Evolutionary conservation across 1,140 invertebrate genomes (phyloP), one percentile per base, ranked within the genome.

Genomic region (Procambarus virginalis): DNA sequence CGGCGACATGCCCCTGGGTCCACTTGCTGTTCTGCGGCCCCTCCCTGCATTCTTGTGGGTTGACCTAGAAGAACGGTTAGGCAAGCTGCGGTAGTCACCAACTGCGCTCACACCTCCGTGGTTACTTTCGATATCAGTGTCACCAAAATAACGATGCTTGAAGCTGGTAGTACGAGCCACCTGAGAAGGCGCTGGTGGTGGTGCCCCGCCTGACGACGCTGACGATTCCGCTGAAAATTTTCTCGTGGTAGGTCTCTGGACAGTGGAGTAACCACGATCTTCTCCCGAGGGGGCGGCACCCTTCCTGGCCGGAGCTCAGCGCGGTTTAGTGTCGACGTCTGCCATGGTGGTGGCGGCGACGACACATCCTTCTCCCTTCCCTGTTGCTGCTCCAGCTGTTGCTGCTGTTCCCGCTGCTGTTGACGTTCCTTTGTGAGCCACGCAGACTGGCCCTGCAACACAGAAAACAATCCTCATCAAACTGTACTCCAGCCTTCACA

Each of bases 131-230:
- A 73, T 73, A 73, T 91, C 90, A 14, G 88, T 92, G 84, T 92
- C 92, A 4, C 92, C 92, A 20, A 92, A 92, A 64, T 92, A 92
- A 3, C 92, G 86, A 22, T 91, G 92, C 79, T 91, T 91, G 10
- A 86, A 86, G 55, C 75, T 86, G n/a, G 70, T 86, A 10, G 70
- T 78, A 51, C 84, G 73, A 14, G 84, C 34, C n/a, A 77, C 84
- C 17, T 51, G 34, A 2, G 70, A 55, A 6, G 70, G 73, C n/a
- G 70, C 49, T 9, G 70, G 75, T 14, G 70, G 73, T 2, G 55
- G 55, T 14, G 64, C 45, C 45, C 34, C 73, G 8, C 20, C 83
- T 2, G 84, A 86, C 9, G 75, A 78, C 3, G 82, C 82, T 10
- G 82, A 73, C 9, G 82, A 84, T 10, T 84, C 82, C 6, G 64